These are phyloP conservation scores for Microplitis deprimator DNA, from an alignment of 2,888 invertebrate genomes.

Conservation along the genomic window DNA sequence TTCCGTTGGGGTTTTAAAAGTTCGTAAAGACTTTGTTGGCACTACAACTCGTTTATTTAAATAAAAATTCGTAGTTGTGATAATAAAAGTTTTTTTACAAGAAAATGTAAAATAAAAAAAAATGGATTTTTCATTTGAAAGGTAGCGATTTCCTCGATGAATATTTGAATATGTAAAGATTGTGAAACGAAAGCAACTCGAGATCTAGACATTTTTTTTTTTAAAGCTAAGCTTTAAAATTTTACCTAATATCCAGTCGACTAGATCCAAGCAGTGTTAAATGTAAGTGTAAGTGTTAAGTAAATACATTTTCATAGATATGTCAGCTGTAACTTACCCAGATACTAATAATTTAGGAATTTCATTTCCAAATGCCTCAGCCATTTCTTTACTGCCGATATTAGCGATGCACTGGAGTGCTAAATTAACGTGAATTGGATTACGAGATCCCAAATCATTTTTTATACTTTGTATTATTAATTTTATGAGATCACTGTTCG, in stretches of 20 bases:
- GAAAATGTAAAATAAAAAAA: no score
- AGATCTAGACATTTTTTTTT: conserved; percentile 11
- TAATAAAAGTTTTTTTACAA: no score
- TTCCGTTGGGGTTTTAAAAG: neutral
- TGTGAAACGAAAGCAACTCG: neutral
- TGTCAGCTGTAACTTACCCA: conserved; percentile 76
- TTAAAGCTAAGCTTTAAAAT: conserved; percentile 42
- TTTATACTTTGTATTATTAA: conserved; percentile 99
- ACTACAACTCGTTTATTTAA: neutral
- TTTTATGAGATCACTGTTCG: conserved; percentile 98
- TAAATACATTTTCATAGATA: conserved; percentile 18
- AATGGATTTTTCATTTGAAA: neutral
- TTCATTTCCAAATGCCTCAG: conserved; percentile 98
- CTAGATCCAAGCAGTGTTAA: conserved; percentile 50
- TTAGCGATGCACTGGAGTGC: conserved; percentile 99
- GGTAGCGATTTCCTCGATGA: neutral
- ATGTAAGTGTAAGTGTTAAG: conserved; percentile 30
- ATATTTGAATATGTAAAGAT: neutral
- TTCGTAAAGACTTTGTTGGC: neutral
- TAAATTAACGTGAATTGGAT: conserved; percentile 98
- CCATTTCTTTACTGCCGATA: conserved; percentile 99
- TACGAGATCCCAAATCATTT: conserved; percentile 96
- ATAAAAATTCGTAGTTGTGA: no score
- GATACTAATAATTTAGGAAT: conserved; percentile 98
- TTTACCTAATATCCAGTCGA: conserved; percentile 57